Percentiles rank a stretch among this genome's conserved stretches.
Conservation (phyloP, 2,113 vertebrate genomes). For the Accipiter virgatus region DNA sequence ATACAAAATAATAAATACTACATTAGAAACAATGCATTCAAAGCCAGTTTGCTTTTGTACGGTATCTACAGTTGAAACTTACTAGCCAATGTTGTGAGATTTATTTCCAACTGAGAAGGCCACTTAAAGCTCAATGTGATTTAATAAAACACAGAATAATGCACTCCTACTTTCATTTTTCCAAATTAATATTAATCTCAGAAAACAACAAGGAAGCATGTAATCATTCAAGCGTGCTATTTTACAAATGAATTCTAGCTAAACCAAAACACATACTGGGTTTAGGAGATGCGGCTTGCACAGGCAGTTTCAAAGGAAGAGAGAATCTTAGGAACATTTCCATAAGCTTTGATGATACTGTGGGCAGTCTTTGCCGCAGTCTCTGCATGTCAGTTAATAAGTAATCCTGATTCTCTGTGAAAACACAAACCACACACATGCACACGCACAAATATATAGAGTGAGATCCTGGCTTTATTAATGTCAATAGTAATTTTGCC, state of each 20-base stretch:
- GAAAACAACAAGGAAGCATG: not conserved
- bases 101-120: constrained; percentile 17
- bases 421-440: not conserved
- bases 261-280: not conserved
- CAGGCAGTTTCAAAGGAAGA: not conserved
- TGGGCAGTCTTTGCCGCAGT: not conserved
- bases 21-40: not conserved
- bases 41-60: not conserved
- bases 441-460: not conserved
- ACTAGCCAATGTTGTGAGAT: not conserved
- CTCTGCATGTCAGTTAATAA: not conserved
- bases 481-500: not conserved
- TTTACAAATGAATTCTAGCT: not conserved
- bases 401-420: not conserved
- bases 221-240: not conserved
- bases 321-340: not conserved
- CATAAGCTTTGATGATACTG: not conserved
- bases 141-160: constrained; percentile 30
- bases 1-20: not conserved
- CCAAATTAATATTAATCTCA: not conserved
- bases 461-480: not conserved
- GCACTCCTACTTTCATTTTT: constrained; percentile 6
- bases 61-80: not conserved
- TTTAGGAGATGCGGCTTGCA: not conserved
- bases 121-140: constrained; percentile 25